Base-by-base conservation (phyloP, 2,797 vertebrate species). In the Channallabes apus region DNA sequence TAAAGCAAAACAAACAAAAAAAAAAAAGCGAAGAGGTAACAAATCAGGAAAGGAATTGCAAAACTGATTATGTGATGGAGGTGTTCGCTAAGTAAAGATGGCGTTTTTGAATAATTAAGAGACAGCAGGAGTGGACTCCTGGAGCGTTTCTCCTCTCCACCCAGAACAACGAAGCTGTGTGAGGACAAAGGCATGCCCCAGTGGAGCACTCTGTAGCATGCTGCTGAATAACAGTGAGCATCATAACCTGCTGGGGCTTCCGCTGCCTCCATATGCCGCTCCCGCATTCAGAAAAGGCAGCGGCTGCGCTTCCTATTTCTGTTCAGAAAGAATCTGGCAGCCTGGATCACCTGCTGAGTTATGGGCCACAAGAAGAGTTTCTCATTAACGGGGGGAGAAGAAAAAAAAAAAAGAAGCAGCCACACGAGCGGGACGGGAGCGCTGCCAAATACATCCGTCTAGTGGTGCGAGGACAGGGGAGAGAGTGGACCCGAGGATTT, bases 21-120 rank as follows among this genome's bases (percentile, higher is more conserved):
- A 59, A 51, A 54, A 46, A 51, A 64, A 41, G 24, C 17, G 61
- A 18, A 80, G 59, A 41, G 17, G 77, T 32, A 73, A 80, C 18
- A 78, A 59, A 85, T 77, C 14, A 18, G 17, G 22, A 6, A 38
- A 51, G n/a, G 65, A 64, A 38, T 51, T 51, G 17, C 78, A 27
- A 46, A 14, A 64, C 38, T 64, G 78, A 65, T 18, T 27, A 62
- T 68, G 20, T 46, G 58, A 51, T 17, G 22, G 35, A 80, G 27
- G 58, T 65, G 51, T 27, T n/a, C 18, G 56, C 41, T 77, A 15
- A 81, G 84, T n/a, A 67, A 71, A 77, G 81, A 73, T 29, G 46
- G 80, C 56, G 7, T 76, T 76, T 72, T 61, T 68, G 80, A n/a
- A 35, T 85, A 78, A 87, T 88, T 87, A 83, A 59, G 20, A 82